These are phyloP conservation scores for Bombus pascuorum DNA, from an alignment of 1,140 invertebrate species.

Conservation along the genomic window DNA sequence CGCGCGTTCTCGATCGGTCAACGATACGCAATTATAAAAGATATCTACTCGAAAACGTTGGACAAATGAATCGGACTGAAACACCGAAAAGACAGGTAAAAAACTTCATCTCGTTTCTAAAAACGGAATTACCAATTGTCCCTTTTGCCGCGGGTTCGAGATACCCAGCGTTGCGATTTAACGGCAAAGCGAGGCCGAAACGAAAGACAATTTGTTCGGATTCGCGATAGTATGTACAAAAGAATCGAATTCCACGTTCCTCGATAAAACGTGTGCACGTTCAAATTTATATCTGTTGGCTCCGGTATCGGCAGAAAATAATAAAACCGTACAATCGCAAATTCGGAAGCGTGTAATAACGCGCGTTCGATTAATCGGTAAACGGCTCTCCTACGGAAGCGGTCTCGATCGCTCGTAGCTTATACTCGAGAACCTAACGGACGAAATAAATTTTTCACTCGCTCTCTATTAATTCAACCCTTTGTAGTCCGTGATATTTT, in stretches of 20 bases:
- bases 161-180: neutral
- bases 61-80: neutral
- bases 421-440: neutral
- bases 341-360: neutral
- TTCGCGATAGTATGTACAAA: neutral
- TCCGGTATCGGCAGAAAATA: neutral
- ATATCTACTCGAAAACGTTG: neutral
- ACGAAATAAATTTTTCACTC: neutral
- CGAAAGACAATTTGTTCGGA: constrained; percentile 21
- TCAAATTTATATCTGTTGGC: neutral
- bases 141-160: neutral
- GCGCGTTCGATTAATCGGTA: neutral
- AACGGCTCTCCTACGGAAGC: neutral
- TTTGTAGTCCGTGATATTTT: too few species aligned
- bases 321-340: neutral
- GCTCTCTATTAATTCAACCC: too few species aligned
- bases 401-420: neutral
- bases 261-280: neutral
- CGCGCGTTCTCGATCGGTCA: neutral
- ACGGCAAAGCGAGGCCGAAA: neutral
- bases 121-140: constrained; percentile 17
- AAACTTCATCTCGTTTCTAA: neutral
- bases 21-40: constrained; percentile 26
- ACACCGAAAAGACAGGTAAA: neutral
- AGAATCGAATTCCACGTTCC: neutral